Percentiles rank a stretch among this genome's conserved stretches.
These are phyloP conservation scores for Phyllotreta cruciferae DNA, from an alignment of 2,888 invertebrate species.

Conservation along the genomic window DNA sequence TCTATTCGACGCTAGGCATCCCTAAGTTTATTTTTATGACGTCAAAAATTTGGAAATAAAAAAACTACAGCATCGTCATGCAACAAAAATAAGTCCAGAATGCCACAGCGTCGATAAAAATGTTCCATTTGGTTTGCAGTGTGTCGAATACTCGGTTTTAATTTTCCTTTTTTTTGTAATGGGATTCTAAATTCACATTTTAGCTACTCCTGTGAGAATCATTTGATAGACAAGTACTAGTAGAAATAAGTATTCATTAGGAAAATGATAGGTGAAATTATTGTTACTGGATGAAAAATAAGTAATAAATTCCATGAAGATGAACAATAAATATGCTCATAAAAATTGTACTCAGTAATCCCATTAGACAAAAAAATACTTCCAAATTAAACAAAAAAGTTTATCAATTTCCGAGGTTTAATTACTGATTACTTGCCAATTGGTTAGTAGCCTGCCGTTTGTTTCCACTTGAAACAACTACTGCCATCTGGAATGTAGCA, in stretches of 20 bases:
- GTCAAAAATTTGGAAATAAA: slow-evolving; percentile 13
- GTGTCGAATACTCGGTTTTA: not conserved
- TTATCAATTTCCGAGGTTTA: slow-evolving; percentile 22
- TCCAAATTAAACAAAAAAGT: slow-evolving; percentile 19
- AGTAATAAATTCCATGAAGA: too few species aligned
- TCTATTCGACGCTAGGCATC: slow-evolving; percentile 38
- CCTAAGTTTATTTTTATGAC: slow-evolving; percentile 25
- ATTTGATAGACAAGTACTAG: not conserved
- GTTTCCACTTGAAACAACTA: slow-evolving; percentile 35
- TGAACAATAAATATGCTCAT: too few species aligned
- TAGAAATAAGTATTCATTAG: too few species aligned
- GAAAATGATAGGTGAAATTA: too few species aligned
- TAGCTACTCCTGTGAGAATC: not conserved
- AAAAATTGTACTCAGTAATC: too few species aligned
- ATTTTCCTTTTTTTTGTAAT: not conserved
- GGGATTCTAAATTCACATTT: not conserved
- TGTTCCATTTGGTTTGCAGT: not conserved
- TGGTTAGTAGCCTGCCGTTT: slow-evolving; percentile 35
- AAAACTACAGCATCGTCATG: slow-evolving; percentile 21
- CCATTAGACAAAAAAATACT: too few species aligned
- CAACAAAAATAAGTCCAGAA: slow-evolving; percentile 21
- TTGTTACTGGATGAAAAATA: too few species aligned
- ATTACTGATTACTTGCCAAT: slow-evolving; percentile 37
- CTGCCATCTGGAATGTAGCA: slow-evolving; percentile 34
- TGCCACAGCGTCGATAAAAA: slow-evolving; percentile 12